phyloP scores from a whole-genome alignment of 92 coral and sea anemone species.

The Zoanthus sansibaricus region DNA sequence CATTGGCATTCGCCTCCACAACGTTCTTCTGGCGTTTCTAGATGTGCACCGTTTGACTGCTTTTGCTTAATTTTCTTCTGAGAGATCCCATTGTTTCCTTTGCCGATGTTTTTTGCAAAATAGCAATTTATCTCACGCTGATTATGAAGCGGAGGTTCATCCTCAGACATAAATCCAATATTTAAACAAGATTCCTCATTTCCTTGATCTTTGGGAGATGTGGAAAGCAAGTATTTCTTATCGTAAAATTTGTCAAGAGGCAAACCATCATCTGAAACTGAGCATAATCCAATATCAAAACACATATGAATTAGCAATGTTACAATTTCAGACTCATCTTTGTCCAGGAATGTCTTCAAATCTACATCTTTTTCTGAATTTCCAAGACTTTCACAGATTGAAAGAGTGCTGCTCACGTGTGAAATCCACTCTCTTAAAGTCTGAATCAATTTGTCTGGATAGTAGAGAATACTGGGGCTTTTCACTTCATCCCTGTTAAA shows the following conservation, averaged over 20 bases:
- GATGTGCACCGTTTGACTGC: not conserved
- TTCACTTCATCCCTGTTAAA: constrained; percentile 76
- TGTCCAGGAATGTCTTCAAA: constrained; percentile 59
- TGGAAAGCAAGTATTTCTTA: not conserved
- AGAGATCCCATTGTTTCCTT: not conserved
- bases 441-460: constrained; percentile 44
- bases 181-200: not conserved
- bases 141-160: not conserved
- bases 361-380: constrained; percentile 5
- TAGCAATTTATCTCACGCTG: not conserved
- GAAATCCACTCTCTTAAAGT: constrained; percentile 52
- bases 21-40: not conserved
- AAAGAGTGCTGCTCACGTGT: constrained; percentile 34
- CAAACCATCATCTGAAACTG: not conserved
- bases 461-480: constrained; percentile 55
- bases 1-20: not conserved
- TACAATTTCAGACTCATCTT: constrained; percentile 43
- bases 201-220: not conserved
- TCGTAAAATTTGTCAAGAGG: not conserved
- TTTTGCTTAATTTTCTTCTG: not conserved
- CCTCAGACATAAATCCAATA: not conserved
- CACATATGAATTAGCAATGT: constrained; percentile 72
- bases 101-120: not conserved
- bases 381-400: constrained; percentile 26
- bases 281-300: constrained; percentile 74